Evolutionary conservation across 2,888 invertebrate species (phyloP).

Genomic region (Papilio elwesi): DNA sequence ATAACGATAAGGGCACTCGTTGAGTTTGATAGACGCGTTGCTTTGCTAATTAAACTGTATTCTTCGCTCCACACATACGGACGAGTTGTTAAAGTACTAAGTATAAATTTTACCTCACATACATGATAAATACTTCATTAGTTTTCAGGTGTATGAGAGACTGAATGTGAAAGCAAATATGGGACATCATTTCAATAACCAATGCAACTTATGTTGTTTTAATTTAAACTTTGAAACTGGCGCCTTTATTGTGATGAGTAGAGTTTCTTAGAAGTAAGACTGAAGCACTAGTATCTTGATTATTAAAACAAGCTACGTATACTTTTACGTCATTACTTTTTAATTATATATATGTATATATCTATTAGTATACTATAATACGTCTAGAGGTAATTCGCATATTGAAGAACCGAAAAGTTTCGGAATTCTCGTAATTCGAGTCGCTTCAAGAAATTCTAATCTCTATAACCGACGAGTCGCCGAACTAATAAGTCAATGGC

Average conservation of each 20-base stretch:
- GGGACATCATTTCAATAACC: background rate
- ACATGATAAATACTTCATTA: background rate
- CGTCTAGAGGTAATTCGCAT: background rate
- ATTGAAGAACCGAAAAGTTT: background rate
- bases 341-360: too few species aligned
- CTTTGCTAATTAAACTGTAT: conserved; percentile 27
- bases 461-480: background rate
- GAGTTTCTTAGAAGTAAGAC: background rate
- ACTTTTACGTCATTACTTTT: too few species aligned
- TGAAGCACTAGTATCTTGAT: background rate
- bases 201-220: background rate
- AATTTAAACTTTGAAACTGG: background rate
- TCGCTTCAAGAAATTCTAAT: background rate
- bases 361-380: too few species aligned
- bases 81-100: background rate
- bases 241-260: background rate
- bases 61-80: background rate
- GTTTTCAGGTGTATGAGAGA: background rate
- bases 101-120: background rate
- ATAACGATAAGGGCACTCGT: conserved; percentile 26
- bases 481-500: conserved; percentile 17
- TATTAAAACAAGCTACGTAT: background rate
- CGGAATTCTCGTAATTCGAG: background rate
- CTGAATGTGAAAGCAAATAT: background rate
- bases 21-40: conserved; percentile 36